Conservation (phyloP, 2,888 invertebrate species). For the Drosophila melanocephala region DNA sequence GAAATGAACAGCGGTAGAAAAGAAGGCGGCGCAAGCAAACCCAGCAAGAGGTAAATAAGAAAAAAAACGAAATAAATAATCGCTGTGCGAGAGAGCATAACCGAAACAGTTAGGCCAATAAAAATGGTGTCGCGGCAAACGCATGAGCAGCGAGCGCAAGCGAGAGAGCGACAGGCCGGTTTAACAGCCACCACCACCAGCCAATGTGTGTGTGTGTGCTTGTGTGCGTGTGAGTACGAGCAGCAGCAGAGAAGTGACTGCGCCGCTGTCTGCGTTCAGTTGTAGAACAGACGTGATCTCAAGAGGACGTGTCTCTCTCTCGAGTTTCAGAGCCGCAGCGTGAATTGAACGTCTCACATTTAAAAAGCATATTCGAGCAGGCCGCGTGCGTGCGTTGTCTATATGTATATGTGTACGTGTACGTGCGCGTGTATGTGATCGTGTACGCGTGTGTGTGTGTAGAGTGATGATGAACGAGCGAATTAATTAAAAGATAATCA, state of each 20-base stretch:
- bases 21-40: conserved; percentile 75
- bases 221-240: conserved; percentile 45
- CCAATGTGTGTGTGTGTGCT: conserved; percentile 27
- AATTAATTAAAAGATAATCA: conserved; percentile 82
- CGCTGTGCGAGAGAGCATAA: conserved; percentile 54
- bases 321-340: conserved; percentile 47
- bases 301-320: conserved; percentile 84
- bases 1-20: conserved; percentile 64
- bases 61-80: conserved; percentile 19
- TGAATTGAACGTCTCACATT: conserved; percentile 36
- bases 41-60: conserved; percentile 61
- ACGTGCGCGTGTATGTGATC: conserved; percentile 24
- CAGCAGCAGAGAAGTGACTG: conserved; percentile 45
- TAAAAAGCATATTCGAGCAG: conserved; percentile 39
- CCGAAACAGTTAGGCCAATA: conserved; percentile 71
- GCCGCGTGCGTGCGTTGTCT: conserved; percentile 52
- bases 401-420: conserved; percentile 23
- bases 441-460: conserved; percentile 39
- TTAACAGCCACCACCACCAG: conserved; percentile 56
- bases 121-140: conserved; percentile 76
- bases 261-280: conserved; percentile 77
- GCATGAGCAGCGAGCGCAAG: conserved; percentile 26
- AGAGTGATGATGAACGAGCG: conserved; percentile 70
- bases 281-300: conserved; percentile 86
- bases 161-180: conserved; percentile 61